phyloP scores from a whole-genome alignment of 1,140 invertebrate species.

The Dendrolimus punctatus region DNA sequence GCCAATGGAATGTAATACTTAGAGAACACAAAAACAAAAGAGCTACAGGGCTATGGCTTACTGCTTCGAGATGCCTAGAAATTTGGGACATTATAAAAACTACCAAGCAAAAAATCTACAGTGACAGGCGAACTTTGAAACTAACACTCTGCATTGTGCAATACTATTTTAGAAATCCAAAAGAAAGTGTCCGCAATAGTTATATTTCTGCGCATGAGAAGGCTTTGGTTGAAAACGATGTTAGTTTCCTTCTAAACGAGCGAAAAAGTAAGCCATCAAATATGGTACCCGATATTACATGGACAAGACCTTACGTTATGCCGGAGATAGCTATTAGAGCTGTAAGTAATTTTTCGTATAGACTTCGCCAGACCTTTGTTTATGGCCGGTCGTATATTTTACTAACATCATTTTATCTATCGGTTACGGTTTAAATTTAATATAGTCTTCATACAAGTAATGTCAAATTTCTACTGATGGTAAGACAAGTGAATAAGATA shows the following conservation, averaged over 20 bases:
- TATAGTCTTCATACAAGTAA: too few species aligned
- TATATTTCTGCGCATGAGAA: slow-evolving; percentile 29
- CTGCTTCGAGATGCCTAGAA: slow-evolving; percentile 36
- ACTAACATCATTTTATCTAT: too few species aligned
- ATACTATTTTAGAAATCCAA: slow-evolving; percentile 6
- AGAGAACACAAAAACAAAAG: slow-evolving; percentile 39
- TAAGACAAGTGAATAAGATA: too few species aligned
- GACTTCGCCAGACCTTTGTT: too few species aligned
- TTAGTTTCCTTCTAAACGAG: slow-evolving; percentile 22
- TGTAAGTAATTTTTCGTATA: slow-evolving; percentile 19
- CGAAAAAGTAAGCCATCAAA: slow-evolving; percentile 15
- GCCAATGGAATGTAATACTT: slow-evolving; percentile 55
- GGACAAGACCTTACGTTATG: slow-evolving; percentile 32
- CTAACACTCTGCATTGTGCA: slow-evolving; percentile 38
- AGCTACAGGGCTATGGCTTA: slow-evolving; percentile 36
- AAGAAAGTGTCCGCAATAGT: not conserved
- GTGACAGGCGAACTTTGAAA: slow-evolving; percentile 28
- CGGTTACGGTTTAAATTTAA: too few species aligned
- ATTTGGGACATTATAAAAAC: slow-evolving; percentile 47
- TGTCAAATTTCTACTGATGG: too few species aligned
- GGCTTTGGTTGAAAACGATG: slow-evolving; percentile 28
- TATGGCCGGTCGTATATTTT: too few species aligned
- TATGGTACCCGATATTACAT: slow-evolving; percentile 12
- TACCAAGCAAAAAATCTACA: slow-evolving; percentile 30
- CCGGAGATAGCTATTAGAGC: slow-evolving; percentile 31